A percentile compares a stretch with the other conserved stretches of the same genome.
These are phyloP conservation scores for Pempheris klunzingeri DNA, from an alignment of 2,797 vertebrate genomes.

Conservation along the genomic window DNA sequence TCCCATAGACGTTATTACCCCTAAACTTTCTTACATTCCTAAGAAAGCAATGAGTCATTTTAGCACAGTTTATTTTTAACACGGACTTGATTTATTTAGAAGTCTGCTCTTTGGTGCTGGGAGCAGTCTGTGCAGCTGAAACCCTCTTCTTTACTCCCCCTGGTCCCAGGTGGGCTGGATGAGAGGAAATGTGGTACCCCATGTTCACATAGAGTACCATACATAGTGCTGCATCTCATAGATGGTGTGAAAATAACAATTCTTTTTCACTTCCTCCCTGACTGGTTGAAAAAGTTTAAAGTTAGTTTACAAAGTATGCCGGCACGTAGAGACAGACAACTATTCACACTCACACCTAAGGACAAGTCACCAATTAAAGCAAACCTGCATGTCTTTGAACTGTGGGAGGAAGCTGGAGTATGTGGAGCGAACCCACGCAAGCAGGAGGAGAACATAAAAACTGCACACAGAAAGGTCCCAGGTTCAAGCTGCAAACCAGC, in stretches of 20 bases:
- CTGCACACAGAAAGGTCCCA: too few species aligned
- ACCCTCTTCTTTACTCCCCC: slow-evolving; percentile 34
- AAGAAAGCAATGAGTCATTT: slow-evolving; percentile 46
- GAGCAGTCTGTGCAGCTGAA: slow-evolving; percentile 58
- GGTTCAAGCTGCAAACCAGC: too few species aligned
- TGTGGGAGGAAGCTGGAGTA: too few species aligned
- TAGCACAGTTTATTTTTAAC: slow-evolving; percentile 77
- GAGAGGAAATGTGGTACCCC: slow-evolving; percentile 26
- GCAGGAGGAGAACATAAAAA: too few species aligned
- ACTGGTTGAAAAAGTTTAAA: background rate
- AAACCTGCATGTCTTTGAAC: too few species aligned
- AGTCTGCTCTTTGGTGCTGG: slow-evolving; percentile 55
- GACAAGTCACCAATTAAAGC: too few species aligned
- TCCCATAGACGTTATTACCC: slow-evolving; percentile 38
- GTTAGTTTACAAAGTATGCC: background rate
- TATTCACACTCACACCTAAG: too few species aligned
- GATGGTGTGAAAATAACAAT: slow-evolving; percentile 5
- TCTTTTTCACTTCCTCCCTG: background rate
- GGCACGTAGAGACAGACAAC: too few species aligned
- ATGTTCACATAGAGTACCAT: slow-evolving; percentile 22
- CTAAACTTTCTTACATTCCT: slow-evolving; percentile 15
- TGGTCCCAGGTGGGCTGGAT: slow-evolving; percentile 39
- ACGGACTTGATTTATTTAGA: slow-evolving; percentile 77
- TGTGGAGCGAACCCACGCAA: too few species aligned
- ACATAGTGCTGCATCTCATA: background rate